Conservation (phyloP, 2,113 vertebrate species). For the Pedionomus torquatus region DNA sequence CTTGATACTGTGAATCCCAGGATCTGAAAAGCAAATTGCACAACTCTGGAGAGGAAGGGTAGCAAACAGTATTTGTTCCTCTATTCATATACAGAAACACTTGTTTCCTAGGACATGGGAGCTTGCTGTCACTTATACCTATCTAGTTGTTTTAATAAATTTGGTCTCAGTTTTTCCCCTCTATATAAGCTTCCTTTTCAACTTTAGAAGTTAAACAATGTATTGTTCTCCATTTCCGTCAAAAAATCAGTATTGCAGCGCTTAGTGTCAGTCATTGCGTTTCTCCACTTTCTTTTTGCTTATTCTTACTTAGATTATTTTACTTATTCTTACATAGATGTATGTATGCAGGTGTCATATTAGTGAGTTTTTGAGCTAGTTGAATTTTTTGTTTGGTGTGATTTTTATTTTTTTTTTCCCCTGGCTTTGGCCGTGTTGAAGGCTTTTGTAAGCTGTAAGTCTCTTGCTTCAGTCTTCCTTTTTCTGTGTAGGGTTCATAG, state of each 20-base stretch:
- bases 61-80: background rate
- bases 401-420: background rate
- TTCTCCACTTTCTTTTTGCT: background rate
- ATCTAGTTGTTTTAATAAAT: background rate
- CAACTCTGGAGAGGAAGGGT: background rate
- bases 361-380: background rate
- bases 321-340: background rate
- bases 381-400: background rate
- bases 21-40: background rate
- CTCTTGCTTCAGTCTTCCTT: background rate
- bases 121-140: background rate
- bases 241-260: background rate
- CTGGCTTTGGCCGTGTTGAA: background rate
- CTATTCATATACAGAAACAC: accelerated
- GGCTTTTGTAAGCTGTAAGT: background rate
- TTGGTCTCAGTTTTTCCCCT: background rate
- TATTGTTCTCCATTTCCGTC: background rate
- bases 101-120: background rate
- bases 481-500: background rate
- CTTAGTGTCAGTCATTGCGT: background rate
- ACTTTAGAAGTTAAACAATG: background rate
- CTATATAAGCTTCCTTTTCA: background rate
- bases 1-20: background rate
- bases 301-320: background rate
- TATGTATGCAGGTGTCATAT: background rate